Evolutionary conservation across 1,140 invertebrate species (phyloP).

Genomic region (Nixonia krombeini): DNA sequence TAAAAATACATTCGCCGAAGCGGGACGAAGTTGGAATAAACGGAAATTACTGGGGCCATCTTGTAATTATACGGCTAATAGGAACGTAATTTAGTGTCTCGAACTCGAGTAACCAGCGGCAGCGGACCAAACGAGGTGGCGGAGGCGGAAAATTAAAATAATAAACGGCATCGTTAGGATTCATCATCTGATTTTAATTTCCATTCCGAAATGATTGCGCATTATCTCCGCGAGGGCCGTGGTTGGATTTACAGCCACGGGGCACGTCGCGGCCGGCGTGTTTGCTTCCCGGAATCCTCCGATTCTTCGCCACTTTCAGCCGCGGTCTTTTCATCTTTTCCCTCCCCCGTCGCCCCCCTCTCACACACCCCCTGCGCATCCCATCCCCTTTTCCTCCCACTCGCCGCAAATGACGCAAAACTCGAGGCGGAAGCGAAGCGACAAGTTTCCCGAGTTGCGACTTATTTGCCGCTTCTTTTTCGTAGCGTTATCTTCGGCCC

Average conservation of each 20-base stretch:
- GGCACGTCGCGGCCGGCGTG: constrained; percentile 42
- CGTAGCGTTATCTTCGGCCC: too few relatives aligned
- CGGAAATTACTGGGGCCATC: constrained; percentile 72
- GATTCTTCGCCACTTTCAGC: constrained; percentile 34
- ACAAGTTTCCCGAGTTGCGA: too few relatives aligned
- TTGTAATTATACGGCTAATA: constrained; percentile 74
- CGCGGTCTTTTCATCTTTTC: constrained; percentile 23
- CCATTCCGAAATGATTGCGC: constrained; percentile 72
- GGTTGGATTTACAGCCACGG: constrained; percentile 66
- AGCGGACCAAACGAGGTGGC: constrained; percentile 54
- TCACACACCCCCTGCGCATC: too few relatives aligned
- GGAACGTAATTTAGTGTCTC: constrained; percentile 73
- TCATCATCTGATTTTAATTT: constrained; percentile 74
- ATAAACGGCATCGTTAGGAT: constrained; percentile 74
- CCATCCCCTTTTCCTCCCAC: constrained; percentile 9
- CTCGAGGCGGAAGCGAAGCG: too few relatives aligned
- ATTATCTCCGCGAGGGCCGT: constrained; percentile 65
- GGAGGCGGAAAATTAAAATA: constrained; percentile 72
- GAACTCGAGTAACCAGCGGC: constrained; percentile 66
- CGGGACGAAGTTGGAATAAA: constrained; percentile 68
- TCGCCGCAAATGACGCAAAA: background rate
- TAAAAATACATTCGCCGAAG: constrained; percentile 53
- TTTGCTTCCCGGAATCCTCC: constrained; percentile 46
- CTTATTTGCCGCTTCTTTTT: too few relatives aligned
- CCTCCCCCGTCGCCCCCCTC: too few relatives aligned